These are phyloP conservation scores for Meteorus colon DNA, from an alignment of 2,888 invertebrate species.

Conservation along the genomic window DNA sequence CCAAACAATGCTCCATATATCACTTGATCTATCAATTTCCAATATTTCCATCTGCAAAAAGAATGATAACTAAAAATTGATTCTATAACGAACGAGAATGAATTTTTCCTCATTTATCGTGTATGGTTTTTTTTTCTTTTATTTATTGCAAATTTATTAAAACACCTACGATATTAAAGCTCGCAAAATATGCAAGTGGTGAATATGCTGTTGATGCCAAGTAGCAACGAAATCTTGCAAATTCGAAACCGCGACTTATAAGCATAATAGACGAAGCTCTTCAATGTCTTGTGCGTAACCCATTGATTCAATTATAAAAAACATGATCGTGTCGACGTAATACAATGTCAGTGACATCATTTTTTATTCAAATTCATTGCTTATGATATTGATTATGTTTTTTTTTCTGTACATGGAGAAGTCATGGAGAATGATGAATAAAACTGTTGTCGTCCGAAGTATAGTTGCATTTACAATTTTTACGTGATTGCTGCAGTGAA, in stretches of 20 bases:
- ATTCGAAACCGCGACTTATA: neutral
- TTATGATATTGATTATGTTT: neutral
- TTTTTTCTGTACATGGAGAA: neutral
- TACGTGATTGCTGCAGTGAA: conserved; percentile 51
- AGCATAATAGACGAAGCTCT: conserved; percentile 5
- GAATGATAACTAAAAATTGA: conserved; percentile 1
- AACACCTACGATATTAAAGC: neutral
- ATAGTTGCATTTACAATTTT: conserved; percentile 37
- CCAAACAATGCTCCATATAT: conserved; percentile 50
- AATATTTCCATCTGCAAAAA: conserved; percentile 39
- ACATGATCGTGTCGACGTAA: conserved; percentile 1
- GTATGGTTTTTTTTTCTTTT: too few relatives aligned
- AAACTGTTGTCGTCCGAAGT: conserved; percentile 43
- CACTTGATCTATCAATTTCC: conserved; percentile 16
- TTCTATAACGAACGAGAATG: neutral
- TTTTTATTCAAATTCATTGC: neutral
- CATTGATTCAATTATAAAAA: conserved; percentile 25
- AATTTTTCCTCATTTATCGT: neutral
- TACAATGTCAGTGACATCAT: neutral
- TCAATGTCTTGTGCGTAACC: neutral
- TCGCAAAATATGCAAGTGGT: neutral
- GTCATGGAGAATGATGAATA: conserved; percentile 30
- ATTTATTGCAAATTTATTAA: too few relatives aligned
- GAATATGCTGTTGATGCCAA: too few relatives aligned
- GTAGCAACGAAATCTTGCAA: conserved; percentile 6